A percentile compares a stretch with the other conserved stretches of the same genome.
phyloP scores from a whole-genome alignment of 2,113 vertebrate genomes.

The Lamprotornis superbus region DNA sequence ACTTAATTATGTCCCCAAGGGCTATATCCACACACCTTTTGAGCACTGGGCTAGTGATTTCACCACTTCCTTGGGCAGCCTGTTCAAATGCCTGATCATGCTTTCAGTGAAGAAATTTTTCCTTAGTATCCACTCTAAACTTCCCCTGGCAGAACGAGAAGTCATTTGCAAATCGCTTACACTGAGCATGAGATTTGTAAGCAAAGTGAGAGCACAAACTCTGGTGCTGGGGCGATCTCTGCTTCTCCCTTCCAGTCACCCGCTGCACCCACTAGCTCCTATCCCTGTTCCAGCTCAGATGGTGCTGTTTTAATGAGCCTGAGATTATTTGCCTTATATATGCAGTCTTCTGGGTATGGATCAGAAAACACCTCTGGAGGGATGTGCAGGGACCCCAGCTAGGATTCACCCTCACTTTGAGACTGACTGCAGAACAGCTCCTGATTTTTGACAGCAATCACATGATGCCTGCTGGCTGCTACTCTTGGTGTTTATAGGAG shows the following conservation, averaged over 20 bases:
- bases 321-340: not conserved
- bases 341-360: not conserved
- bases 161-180: not conserved
- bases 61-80: not conserved
- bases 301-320: not conserved
- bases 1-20: not conserved
- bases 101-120: not conserved
- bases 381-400: not conserved
- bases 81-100: not conserved
- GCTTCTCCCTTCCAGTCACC: not conserved
- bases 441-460: not conserved
- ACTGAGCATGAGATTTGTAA: not conserved
- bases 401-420: not conserved
- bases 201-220: not conserved
- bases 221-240: not conserved
- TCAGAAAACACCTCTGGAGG: not conserved
- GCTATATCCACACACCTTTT: not conserved
- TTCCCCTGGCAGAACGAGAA: rapidly evolving
- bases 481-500: rapidly evolving
- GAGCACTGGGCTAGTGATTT: not conserved
- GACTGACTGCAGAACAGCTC: not conserved
- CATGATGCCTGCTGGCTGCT: not conserved
- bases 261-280: not conserved
- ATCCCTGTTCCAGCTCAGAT: not conserved
- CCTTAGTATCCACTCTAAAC: not conserved